These are phyloP conservation scores for Lamproptera curius DNA, from an alignment of 2,888 invertebrate genomes.

Conservation along the genomic window DNA sequence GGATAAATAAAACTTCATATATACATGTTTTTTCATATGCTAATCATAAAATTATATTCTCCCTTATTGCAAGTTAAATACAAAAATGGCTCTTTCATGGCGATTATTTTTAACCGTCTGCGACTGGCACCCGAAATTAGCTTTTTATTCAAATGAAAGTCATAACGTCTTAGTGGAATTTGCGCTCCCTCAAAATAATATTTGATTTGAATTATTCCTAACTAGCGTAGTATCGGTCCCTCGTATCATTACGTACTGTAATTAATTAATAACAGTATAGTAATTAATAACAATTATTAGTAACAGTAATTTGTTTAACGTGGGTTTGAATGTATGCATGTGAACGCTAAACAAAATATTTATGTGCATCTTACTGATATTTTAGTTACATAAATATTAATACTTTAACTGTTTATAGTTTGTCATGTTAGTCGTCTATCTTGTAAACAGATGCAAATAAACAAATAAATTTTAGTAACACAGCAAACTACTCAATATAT, in stretches of 20 bases:
- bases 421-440: too few species aligned
- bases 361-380: too few species aligned
- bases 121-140: slow-evolving; percentile 17
- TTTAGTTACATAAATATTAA: too few species aligned
- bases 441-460: too few species aligned
- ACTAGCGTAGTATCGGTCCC: not conserved
- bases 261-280: too few species aligned
- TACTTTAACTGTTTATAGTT: too few species aligned
- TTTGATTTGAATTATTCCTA: slow-evolving; percentile 4
- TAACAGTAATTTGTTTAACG: not conserved
- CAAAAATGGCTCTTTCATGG: slow-evolving; percentile 11
- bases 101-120: slow-evolving; percentile 22
- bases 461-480: too few species aligned
- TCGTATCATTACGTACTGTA: not conserved
- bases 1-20: too few species aligned
- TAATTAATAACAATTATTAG: too few species aligned
- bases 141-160: slow-evolving; percentile 20
- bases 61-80: slow-evolving; percentile 14
- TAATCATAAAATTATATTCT: slow-evolving; percentile 4
- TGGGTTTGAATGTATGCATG: not conserved
- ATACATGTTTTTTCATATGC: too few species aligned
- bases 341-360: too few species aligned
- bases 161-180: slow-evolving; percentile 20
- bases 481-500: too few species aligned
- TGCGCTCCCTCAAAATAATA: slow-evolving; percentile 14